Evolutionary conservation across 2,888 invertebrate species (phyloP).

Genomic region (Ectropis crepuscularia): DNA sequence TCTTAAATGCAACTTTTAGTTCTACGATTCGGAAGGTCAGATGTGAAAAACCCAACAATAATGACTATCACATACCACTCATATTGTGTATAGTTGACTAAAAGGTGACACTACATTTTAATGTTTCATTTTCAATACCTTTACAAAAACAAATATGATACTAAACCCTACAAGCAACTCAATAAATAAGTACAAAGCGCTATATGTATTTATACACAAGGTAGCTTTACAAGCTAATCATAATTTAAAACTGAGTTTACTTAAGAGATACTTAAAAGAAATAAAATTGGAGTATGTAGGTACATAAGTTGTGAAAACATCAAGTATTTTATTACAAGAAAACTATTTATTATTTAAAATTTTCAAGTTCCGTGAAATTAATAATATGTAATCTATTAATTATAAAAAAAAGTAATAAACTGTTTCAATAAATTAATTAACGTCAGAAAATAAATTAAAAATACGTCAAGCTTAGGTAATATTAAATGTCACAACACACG

Average conservation of each 20-base stretch:
- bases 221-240: no score
- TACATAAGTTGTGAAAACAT: no score
- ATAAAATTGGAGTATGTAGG: no score
- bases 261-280: neutral
- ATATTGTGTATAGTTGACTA: neutral
- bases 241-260: no score
- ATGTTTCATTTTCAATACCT: no score
- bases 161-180: no score
- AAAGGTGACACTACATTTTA: neutral
- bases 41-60: constrained; percentile 36
- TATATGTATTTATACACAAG: no score
- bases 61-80: neutral
- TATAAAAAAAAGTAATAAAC: constrained; percentile 7
- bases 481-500: constrained; percentile 29
- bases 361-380: neutral
- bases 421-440: constrained; percentile 16
- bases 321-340: no score
- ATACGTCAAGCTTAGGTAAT: constrained; percentile 25
- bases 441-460: constrained; percentile 19
- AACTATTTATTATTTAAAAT: neutral
- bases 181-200: no score
- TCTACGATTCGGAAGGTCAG: constrained; percentile 51
- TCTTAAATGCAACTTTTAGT: constrained; percentile 33
- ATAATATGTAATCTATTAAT: neutral
- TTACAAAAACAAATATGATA: no score